Evolutionary conservation across 2,113 vertebrate genomes (phyloP), one percentile per base, ranked within the genome.

Genomic region (Sinocyclocheilus maitianheensis): DNA sequence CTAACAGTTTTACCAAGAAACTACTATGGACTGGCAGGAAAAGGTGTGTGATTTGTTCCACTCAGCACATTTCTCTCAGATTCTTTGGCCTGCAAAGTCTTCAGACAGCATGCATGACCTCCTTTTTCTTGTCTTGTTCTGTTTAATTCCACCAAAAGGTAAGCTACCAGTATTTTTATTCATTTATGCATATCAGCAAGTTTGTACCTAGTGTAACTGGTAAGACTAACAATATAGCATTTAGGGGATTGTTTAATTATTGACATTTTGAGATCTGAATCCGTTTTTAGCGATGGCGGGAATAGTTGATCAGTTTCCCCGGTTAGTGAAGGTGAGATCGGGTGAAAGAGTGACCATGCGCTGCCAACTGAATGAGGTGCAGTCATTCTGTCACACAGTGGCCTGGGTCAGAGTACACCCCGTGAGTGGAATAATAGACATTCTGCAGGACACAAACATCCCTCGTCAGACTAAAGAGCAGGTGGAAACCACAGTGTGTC

Each of bases 361-460:
- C 48, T 86, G 84, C 48, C 77, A 74, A 11, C 43, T 86, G 30
- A 55, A 13, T 1, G 65, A 30, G 8, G 40, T 86, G 0, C 48
- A 74, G 14, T 80, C 77, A 11, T 46, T 58, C 12, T 86, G 84
- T 69, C 78, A 86, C 77, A 72, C 65, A 22, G 9, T 86, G n/a
- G 77, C 77, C 30, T 74, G 77, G 77, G 53, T 81, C 4, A 58
- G 58, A 58, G 77, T 86, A 0, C 30, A 86, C 5, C 77, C 77
- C 5, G 10, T 26, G n/a, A 86, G 30, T 46, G 65, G 51, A 78
- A 13, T 30, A 24, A 40, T 26, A 30, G 22, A 69, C 4, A 43
- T 81, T 43, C 24, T 72, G 9, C 48, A 60, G 13, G 40, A 40
- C 51, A 10, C 62, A 53, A 40, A 69, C 22, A 72, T 46, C 14